Conservation (phyloP, 2,888 invertebrate species). For the Harpalus rubripes region DNA sequence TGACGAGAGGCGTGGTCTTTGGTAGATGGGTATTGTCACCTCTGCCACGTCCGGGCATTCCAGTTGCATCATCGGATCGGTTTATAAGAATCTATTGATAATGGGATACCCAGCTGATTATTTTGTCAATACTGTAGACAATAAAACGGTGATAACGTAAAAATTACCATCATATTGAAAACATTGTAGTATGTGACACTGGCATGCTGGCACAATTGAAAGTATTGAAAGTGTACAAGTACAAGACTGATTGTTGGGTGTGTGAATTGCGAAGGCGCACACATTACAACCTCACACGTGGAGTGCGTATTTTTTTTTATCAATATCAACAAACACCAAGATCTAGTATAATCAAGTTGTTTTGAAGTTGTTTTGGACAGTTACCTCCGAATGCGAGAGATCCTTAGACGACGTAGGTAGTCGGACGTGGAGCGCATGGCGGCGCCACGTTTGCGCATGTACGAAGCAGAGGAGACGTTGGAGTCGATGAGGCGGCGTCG, state of each 20-base stretch:
- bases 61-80: slow-evolving; percentile 55
- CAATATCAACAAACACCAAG: slow-evolving; percentile 31
- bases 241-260: slow-evolving; percentile 34
- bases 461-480: slow-evolving; percentile 78
- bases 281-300: slow-evolving; percentile 52
- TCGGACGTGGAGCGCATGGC: slow-evolving; percentile 74
- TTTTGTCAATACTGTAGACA: slow-evolving; percentile 18
- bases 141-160: slow-evolving; percentile 18
- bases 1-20: slow-evolving; percentile 1
- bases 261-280: slow-evolving; percentile 39
- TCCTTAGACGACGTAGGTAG: slow-evolving; percentile 76
- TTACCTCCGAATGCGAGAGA: slow-evolving; percentile 78
- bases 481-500: slow-evolving; percentile 80
- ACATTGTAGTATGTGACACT: slow-evolving; percentile 40
- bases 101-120: slow-evolving; percentile 23
- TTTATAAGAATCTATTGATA: slow-evolving; percentile 31
- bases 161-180: slow-evolving; percentile 23
- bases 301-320: slow-evolving; percentile 32
- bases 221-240: slow-evolving; percentile 46
- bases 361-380: slow-evolving; percentile 69
- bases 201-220: slow-evolving; percentile 52
- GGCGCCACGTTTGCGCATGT: slow-evolving; percentile 80
- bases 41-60: slow-evolving; percentile 60
- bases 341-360: slow-evolving; percentile 65
- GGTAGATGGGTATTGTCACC: slow-evolving; percentile 53